These are phyloP conservation scores for Eristalis pertinax DNA, from an alignment of 2,888 invertebrate species.

Conservation along the genomic window DNA sequence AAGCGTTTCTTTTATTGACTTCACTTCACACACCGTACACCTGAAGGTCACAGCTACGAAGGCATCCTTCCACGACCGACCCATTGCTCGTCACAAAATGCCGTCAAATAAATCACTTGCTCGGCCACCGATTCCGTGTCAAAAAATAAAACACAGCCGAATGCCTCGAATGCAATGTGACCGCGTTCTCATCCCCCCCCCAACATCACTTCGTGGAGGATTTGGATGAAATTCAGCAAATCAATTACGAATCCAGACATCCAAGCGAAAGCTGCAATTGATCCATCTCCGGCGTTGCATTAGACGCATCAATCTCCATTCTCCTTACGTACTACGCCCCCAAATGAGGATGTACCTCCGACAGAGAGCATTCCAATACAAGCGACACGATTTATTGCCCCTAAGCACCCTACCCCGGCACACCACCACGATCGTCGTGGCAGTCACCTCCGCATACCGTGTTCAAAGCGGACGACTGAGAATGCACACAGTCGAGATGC, in stretches of 20 bases:
- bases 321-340: not conserved
- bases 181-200: not conserved
- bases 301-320: conserved; percentile 59
- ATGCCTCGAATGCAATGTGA: conserved; percentile 24
- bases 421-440: not conserved
- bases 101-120: conserved; percentile 8
- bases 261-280: conserved; percentile 59
- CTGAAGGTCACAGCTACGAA: not conserved
- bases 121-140: not conserved
- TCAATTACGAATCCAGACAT: conserved; percentile 61
- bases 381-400: conserved; percentile 60
- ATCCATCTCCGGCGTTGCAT: conserved; percentile 59
- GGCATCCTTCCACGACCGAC: not conserved
- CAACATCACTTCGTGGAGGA: not conserved
- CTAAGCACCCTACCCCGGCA: conserved; percentile 39
- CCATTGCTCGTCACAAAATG: not conserved
- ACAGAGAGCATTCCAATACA: conserved; percentile 42
- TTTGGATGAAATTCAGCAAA: conserved; percentile 50
- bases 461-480: conserved; percentile 42
- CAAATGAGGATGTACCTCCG: conserved; percentile 33
- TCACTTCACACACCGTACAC: not conserved
- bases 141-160: not conserved
- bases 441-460: not conserved
- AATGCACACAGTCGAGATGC: conserved; percentile 26
- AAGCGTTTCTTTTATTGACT: not conserved